Evolutionary conservation across 2,113 vertebrate genomes (phyloP), one percentile per base, ranked within the genome.

Genomic region (Plecturocebus donacophilus): DNA sequence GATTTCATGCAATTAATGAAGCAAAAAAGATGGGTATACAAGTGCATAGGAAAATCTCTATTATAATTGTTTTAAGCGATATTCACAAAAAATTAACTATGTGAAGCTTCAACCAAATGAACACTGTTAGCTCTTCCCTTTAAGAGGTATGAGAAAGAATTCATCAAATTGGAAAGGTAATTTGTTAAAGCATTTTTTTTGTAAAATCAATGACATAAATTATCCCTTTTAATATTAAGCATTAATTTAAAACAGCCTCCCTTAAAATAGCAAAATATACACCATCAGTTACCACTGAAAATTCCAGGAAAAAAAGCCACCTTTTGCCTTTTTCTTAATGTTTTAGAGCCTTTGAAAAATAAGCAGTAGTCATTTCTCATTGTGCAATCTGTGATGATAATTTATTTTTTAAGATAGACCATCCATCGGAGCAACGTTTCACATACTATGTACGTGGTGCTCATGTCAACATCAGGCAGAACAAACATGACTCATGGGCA

Each of bases 401-500:
- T 98, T 98, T 98, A 98, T 68, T 75, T 98, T 94, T 98, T 97
- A 91, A 94, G 97, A 96, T 97, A 97, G 35, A 98, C 97, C 97
- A 95, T 97, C 83, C 91, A 96, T 97, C 97, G 96, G 96, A 97
- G 94, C 96, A 90, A 87, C 93, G 98, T 98, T 98, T 98, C 96
- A 96, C 97, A 96, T 80, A 68, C 97, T 97, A 87, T 87, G 27
- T 95, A 95, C 98, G 88, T 96, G 96, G 97, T 90, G 91, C 97
- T 98, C 97, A 25, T 97, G 98, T 97, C 98, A 97, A 97, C 98
- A 98, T 98, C 71, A 87, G 94, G 82, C 90, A 97, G 98, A 98
- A 98, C 97, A 98, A 98, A 98, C 97, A 97, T 93, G 97, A 97
- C 98, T 99, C 98, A 96, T 4, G 97, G 98, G 97, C 98, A 98